phyloP scores from a whole-genome alignment of 2,797 vertebrate genomes.

The Telmatherina bonti region DNA sequence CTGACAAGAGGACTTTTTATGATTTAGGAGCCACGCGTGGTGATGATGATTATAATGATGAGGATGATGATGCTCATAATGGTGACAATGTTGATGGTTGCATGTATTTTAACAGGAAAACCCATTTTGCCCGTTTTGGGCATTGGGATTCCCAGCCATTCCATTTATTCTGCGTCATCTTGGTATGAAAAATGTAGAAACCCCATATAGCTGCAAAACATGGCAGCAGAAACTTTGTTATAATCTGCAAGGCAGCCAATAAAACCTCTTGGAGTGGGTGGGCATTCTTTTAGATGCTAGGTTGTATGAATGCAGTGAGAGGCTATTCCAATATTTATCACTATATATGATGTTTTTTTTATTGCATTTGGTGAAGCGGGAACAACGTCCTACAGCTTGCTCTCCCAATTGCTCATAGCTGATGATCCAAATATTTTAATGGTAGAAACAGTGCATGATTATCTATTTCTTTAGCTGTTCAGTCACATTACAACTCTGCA shows the following conservation, averaged over 20 bases:
- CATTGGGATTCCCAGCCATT: constrained; percentile 72
- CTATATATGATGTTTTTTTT: constrained; percentile 65
- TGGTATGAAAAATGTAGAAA: constrained; percentile 76
- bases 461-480: constrained; percentile 46
- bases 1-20: constrained; percentile 45
- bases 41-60: constrained; percentile 18
- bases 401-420: constrained; percentile 24
- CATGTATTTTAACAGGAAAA: constrained; percentile 58
- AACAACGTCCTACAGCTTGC: constrained; percentile 36
- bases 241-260: constrained; percentile 68
- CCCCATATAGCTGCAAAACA: constrained; percentile 57
- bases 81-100: constrained; percentile 33
- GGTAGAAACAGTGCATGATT: constrained; percentile 46
- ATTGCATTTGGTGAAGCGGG: constrained; percentile 44
- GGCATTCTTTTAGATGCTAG: constrained; percentile 78
- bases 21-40: constrained; percentile 13
- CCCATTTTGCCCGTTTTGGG: constrained; percentile 45
- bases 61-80: constrained; percentile 13
- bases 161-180: constrained; percentile 63
- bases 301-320: constrained; percentile 77
- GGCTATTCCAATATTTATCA: constrained; percentile 79
- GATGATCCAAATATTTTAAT: constrained; percentile 18
- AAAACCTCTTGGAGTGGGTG: constrained; percentile 56
- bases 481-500: constrained; percentile 53
- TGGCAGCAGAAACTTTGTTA: constrained; percentile 60